Evolutionary conservation across 2,888 invertebrate genomes (phyloP).

Genomic region (Margaritifera margaritifera): DNA sequence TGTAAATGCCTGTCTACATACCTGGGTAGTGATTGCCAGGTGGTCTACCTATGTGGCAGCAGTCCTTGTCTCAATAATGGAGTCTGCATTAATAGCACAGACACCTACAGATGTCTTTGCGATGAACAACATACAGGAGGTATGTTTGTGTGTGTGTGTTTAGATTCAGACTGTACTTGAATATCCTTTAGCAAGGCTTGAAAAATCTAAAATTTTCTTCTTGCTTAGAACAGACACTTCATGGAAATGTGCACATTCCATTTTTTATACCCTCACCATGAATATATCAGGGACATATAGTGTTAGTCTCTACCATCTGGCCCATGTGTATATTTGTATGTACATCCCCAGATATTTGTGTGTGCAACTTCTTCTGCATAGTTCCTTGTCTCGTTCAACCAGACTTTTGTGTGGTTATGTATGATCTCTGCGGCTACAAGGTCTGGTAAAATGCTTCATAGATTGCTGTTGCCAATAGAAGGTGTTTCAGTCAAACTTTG

Average conservation of each 20-base stretch:
- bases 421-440: no score
- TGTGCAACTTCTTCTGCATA: no score
- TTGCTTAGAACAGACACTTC: neutral
- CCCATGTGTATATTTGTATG: no score
- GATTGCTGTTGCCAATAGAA: no score
- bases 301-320: no score
- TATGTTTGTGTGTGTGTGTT: conserved; percentile 7
- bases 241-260: no score
- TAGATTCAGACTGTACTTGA: neutral
- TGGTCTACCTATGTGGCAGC: conserved; percentile 33
- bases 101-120: conserved; percentile 44
- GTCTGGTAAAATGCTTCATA: no score
- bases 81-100: conserved; percentile 22
- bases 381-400: no score
- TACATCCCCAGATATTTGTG: no score
- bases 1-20: conserved; percentile 40
- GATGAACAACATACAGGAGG: conserved; percentile 29
- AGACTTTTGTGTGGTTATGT: no score
- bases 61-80: conserved; percentile 36
- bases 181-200: neutral
- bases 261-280: neutral
- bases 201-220: neutral
- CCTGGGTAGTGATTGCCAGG: conserved; percentile 43
- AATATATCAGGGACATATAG: no score
- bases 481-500: no score